These are phyloP conservation scores for Myzus persicae DNA, from an alignment of 1,140 invertebrate species.

Conservation along the genomic window DNA sequence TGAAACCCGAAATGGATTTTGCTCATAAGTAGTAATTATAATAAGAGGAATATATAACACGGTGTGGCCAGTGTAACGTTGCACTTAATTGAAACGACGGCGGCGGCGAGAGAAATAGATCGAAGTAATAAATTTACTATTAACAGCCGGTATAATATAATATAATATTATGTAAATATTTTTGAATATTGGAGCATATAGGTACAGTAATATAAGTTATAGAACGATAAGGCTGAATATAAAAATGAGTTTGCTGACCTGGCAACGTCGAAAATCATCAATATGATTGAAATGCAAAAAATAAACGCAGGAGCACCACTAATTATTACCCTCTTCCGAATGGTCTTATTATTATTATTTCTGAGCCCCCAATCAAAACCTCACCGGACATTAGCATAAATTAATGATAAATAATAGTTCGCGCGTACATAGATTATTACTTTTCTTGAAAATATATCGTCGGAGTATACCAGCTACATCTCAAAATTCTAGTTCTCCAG, in stretches of 20 bases:
- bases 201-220: neutral
- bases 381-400: neutral
- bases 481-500: neutral
- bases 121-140: neutral
- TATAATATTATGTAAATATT: neutral
- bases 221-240: neutral
- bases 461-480: neutral
- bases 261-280: neutral
- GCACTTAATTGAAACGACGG: neutral
- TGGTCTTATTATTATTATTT: neutral
- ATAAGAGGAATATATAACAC: neutral
- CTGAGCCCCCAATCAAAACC: too few species aligned
- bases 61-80: neutral
- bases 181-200: neutral
- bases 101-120: neutral
- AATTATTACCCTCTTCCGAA: neutral
- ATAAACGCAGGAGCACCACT: neutral
- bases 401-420: conserved; percentile 10
- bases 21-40: neutral
- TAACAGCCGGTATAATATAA: neutral
- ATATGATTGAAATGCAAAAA: neutral
- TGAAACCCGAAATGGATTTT: neutral
- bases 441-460: neutral
- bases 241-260: neutral
- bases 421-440: neutral